Conservation (phyloP, 2,113 vertebrate species). For the Columba livia region DNA sequence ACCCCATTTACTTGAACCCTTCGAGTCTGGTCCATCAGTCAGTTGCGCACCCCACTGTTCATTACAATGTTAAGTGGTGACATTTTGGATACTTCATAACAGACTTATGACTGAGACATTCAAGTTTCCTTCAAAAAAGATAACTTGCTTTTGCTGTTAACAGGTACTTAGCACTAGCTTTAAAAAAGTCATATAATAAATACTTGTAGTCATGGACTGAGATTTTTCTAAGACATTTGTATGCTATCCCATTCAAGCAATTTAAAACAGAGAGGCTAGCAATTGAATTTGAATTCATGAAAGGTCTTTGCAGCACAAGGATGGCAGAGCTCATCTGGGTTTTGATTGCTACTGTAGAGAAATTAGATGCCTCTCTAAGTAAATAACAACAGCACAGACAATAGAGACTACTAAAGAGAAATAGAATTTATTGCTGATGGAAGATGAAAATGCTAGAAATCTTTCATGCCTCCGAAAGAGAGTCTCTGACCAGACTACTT, state of each 20-base stretch:
- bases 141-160: neutral
- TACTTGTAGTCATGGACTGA: neutral
- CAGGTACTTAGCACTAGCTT: neutral
- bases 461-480: neutral
- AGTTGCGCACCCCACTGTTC: too few relatives aligned
- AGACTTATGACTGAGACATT: neutral
- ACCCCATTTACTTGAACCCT: too few relatives aligned
- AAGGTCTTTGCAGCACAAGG: neutral
- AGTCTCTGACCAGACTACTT: neutral
- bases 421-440: neutral
- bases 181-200: neutral
- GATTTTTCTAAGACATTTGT: neutral
- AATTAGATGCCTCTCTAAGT: neutral
- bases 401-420: neutral
- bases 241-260: neutral
- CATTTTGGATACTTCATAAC: conserved; percentile 21
- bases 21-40: too few relatives aligned
- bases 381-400: neutral
- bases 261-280: neutral
- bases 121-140: conserved; percentile 38
- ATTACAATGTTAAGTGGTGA: conserved; percentile 70
- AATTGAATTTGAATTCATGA: neutral
- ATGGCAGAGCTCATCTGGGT: neutral
- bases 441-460: neutral
- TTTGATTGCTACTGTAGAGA: neutral